Conservation (phyloP, 2,888 invertebrate genomes). For the Athripsodes cinereus region DNA sequence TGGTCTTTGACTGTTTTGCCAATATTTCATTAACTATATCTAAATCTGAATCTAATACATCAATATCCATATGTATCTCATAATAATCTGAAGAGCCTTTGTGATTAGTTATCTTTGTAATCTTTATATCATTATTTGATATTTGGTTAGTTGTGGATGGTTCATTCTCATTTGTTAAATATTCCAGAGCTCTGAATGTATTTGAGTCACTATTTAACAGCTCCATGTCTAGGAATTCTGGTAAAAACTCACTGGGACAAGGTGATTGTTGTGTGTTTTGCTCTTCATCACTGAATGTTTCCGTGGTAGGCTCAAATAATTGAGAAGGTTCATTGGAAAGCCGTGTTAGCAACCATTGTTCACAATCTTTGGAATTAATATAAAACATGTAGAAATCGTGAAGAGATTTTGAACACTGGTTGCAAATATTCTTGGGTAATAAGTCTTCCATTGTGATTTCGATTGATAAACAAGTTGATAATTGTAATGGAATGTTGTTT, state of each 20-base stretch:
- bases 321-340: slow-evolving; percentile 10
- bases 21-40: slow-evolving; percentile 39
- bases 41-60: slow-evolving; percentile 41
- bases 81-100: slow-evolving; percentile 36
- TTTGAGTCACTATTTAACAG: slow-evolving; percentile 40
- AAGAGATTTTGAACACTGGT: slow-evolving; percentile 40
- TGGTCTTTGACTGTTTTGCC: slow-evolving; percentile 7
- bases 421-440: slow-evolving; percentile 41
- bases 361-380: slow-evolving; percentile 43
- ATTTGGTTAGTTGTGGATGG: slow-evolving; percentile 32
- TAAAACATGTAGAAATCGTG: slow-evolving; percentile 45
- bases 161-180: slow-evolving; percentile 41
- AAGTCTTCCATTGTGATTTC: slow-evolving; percentile 36
- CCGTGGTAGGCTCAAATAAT: neutral
- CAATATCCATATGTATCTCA: slow-evolving; percentile 40
- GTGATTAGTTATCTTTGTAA: slow-evolving; percentile 36
- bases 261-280: slow-evolving; percentile 31
- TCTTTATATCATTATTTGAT: slow-evolving; percentile 30
- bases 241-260: slow-evolving; percentile 43
- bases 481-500: slow-evolving; percentile 38
- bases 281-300: neutral
- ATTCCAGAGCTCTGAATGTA: slow-evolving; percentile 34
- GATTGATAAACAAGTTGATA: slow-evolving; percentile 42
- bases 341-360: slow-evolving; percentile 38
- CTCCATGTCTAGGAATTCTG: slow-evolving; percentile 42